Evolutionary conservation across 2,888 invertebrate species (phyloP).

Genomic region (Acanthacorydalis orientalis): DNA sequence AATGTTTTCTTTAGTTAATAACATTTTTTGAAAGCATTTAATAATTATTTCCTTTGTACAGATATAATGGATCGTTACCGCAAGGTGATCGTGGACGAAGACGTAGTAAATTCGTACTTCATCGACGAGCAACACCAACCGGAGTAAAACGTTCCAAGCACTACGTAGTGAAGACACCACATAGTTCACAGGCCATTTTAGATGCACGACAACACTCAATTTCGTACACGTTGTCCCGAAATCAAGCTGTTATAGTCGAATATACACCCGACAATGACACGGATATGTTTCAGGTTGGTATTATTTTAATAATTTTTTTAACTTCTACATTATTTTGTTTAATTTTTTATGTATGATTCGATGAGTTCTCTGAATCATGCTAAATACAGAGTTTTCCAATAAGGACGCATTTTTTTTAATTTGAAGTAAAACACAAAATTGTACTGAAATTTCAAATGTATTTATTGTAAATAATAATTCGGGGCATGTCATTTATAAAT

Average conservation of each 20-base stretch:
- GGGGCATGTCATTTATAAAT: no score
- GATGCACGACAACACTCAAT: constrained; percentile 91
- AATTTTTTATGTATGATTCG: no score
- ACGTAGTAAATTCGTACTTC: constrained; percentile 85
- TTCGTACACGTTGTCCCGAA: constrained; percentile 89
- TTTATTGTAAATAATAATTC: no score
- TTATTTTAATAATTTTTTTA: neutral
- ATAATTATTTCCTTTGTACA: constrained; percentile 23
- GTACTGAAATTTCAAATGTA: no score
- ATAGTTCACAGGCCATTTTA: constrained; percentile 86
- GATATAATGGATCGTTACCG: constrained; percentile 88
- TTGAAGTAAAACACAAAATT: no score
- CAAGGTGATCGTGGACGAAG: constrained; percentile 86
- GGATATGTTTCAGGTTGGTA: constrained; percentile 95
- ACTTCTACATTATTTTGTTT: no score
- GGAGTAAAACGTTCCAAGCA: constrained; percentile 90
- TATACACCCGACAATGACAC: constrained; percentile 90
- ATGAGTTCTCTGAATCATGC: no score
- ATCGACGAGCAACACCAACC: constrained; percentile 69
- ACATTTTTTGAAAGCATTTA: neutral
- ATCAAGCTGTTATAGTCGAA: constrained; percentile 96
- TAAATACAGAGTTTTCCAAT: no score
- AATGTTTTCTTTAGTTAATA: no score
- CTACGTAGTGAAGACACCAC: constrained; percentile 91
- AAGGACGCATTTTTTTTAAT: no score